Base-by-base conservation (phyloP, 1,140 invertebrate species). In the Anagrus nilaparvatae region DNA sequence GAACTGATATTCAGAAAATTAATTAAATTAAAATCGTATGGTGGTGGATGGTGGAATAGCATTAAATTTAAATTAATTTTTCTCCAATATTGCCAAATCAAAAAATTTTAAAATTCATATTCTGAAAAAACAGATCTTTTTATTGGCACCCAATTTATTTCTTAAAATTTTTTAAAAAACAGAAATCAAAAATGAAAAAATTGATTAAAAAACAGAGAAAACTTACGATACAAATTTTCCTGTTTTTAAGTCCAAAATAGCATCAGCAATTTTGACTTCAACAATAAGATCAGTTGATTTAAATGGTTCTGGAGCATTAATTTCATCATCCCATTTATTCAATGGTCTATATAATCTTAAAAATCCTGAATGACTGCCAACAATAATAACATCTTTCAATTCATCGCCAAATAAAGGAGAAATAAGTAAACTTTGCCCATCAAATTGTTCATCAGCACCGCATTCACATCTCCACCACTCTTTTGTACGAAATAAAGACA, bases 401-500 rank as follows among this genome's bases (percentile, higher is more conserved):
- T 72, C 72, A 40, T 69, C 61, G 38, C 75, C 77, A n/a, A 47
- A 29, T 6, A 47, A 21, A 0, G 9, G 21, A 2, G 25, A 23
- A 1, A 47, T 14, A 9, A 47, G n/a, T 23, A 49, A 82, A 77
- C 32, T 87, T 62, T 56, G 81, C 75, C 9, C 72, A 69, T 14
- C 82, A 63, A 47, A 74, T 61, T 79, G 83, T 30, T 62, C 65
- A 51, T 82, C 79, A 21, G 74, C 69, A 12, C 78, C 79, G 49
- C 73, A 77, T 12, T 70, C 62, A 5, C 75, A 75, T 16, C 72
- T 70, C 86, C 86, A 89, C 71, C 81, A 81, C 46, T 86, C 82
- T 53, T 80, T 72, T 1, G 76, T 74, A 69, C 83, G 85, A 62
- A 89, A 88, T 29, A 89, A 61, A 14, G 84, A 87, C 86, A 88